Base-by-base conservation (phyloP, 1,140 invertebrate species). In the Drusus annulatus region DNA sequence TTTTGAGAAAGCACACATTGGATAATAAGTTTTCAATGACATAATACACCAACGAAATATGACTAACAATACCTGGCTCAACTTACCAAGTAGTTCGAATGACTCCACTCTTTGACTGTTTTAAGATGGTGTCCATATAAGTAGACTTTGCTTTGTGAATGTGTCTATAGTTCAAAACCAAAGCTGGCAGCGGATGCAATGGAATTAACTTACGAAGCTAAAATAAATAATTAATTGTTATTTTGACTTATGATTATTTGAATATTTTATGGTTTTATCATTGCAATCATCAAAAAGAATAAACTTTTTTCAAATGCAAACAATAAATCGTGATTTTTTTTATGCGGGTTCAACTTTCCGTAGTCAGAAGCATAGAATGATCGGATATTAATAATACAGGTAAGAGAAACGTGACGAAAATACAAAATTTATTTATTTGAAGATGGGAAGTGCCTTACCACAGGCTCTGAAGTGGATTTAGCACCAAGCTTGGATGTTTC, bases 141-240 rank as follows among this genome's bases (percentile, higher is more conserved):
- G 92, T 92, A 2, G 91, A 90, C 84, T 91, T 91, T 13, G 92
- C 85, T 83, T 93, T 93, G 82, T 88, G 87, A 62, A 91, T 76
- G 73, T 87, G 90, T 1, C 91, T 86, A 84, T 91, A 90, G 83
- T 92, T 88, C 80, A 92, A 83, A 17, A 93, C 85, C 36, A 92
- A 84, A 28, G 81, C 84, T 8, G 92, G 92, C 23, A 93, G 85
- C n/a, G 89, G 87, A 79, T 93, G 92, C 0, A 86, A 83, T 2
- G 84, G 71, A 16, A 84, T 79, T 4, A 93, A 84, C 36, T 87
- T 86, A 0, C 87, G 87, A 16, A 92, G 84, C 85, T 90, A 84
- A 0, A 71, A 85, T 75, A 15, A 63, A 7, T 36, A 7, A 36
- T 36, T 36, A 6, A 36, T 4, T 36, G 31, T 8, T 6, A 36